Evolutionary conservation across 35 echinoderm and acorn worm genomes (phyloP).

Genomic region (Diadema setosum): DNA sequence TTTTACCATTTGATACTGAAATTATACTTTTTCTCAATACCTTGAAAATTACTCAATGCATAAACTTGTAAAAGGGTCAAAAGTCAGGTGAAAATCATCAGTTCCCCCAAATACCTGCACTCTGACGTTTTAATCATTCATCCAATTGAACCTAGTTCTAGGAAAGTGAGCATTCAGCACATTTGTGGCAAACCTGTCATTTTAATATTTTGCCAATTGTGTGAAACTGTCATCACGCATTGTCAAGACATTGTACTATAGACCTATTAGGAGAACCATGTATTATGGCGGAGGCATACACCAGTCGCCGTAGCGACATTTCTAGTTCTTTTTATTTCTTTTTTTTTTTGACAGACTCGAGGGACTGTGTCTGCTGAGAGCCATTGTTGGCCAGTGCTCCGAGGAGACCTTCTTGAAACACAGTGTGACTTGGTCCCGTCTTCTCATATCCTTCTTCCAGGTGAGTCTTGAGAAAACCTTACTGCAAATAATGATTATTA

Average conservation of each 20-base stretch:
- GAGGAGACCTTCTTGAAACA: conserved; percentile 38
- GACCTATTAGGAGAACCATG: not conserved
- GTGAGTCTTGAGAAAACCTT: conserved; percentile 21
- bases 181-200: not conserved
- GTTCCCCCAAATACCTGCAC: too few relatives aligned
- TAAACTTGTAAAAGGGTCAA: too few relatives aligned
- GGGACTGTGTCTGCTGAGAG: conserved; percentile 39
- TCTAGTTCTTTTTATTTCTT: not conserved
- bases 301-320: too few relatives aligned
- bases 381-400: conserved; percentile 43
- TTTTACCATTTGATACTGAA: too few relatives aligned
- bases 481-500: too few relatives aligned
- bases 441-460: conserved; percentile 58
- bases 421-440: conserved; percentile 63
- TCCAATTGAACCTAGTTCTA: not conserved
- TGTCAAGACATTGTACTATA: not conserved
- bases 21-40: too few relatives aligned
- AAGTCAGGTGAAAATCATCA: too few relatives aligned
- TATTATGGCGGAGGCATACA: not conserved
- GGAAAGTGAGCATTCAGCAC: not conserved
- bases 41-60: too few relatives aligned
- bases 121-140: too few relatives aligned
- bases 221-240: not conserved
- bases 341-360: conserved; percentile 21
- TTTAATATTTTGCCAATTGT: not conserved